Evolutionary conservation across 2,113 vertebrate genomes (phyloP).

Genomic region (Scomber japonicus): DNA sequence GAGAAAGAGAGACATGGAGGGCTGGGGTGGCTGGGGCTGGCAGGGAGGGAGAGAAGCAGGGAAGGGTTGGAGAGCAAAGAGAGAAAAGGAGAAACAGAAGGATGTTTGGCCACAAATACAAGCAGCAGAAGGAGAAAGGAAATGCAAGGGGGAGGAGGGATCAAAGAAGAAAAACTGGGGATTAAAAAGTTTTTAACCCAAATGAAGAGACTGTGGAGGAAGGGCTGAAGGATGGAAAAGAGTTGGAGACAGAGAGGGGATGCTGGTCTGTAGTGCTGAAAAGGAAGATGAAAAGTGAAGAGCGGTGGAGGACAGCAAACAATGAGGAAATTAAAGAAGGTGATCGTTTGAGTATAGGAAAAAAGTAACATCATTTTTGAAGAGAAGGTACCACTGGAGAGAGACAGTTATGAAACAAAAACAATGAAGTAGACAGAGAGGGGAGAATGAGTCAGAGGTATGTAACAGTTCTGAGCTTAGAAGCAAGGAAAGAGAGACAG

Average conservation of each 20-base stretch:
- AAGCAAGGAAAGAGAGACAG: constrained; percentile 41
- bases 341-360: constrained; percentile 7
- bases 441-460: constrained; percentile 53
- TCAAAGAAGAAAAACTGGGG: constrained; percentile 69
- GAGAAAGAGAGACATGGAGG: constrained; percentile 62
- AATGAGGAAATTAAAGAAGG: constrained; percentile 17
- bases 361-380: constrained; percentile 35
- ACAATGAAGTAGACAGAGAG: constrained; percentile 14
- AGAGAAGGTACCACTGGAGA: constrained; percentile 32
- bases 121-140: constrained; percentile 59
- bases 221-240: constrained; percentile 11
- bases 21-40: constrained; percentile 49
- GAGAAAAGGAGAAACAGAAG: constrained; percentile 41
- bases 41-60: constrained; percentile 26
- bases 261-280: constrained; percentile 4
- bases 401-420: constrained; percentile 53
- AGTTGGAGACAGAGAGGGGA: constrained; percentile 13
- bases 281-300: constrained; percentile 23
- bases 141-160: constrained; percentile 57
- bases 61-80: constrained; percentile 36
- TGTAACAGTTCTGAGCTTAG: constrained; percentile 53
- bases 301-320: constrained; percentile 13
- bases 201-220: constrained; percentile 4
- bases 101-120: constrained; percentile 61
- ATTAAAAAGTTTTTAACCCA: constrained; percentile 69